Evolutionary conservation across 2,113 vertebrate genomes (phyloP).

Genomic region (Callaeas wilsoni): DNA sequence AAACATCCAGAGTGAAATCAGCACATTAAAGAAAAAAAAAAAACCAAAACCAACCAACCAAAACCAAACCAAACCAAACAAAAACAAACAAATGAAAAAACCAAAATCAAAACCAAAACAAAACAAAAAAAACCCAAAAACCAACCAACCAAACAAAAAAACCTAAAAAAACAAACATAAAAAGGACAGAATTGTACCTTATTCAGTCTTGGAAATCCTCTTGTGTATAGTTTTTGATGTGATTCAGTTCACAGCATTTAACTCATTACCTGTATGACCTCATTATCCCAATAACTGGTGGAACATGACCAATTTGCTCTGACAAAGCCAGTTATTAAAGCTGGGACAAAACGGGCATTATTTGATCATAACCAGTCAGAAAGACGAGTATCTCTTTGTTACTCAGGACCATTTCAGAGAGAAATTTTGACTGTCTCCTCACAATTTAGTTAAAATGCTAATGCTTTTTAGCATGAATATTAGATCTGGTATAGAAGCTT

Average conservation of each 20-base stretch:
- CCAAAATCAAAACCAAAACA: too few species aligned
- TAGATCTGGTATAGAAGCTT: background rate
- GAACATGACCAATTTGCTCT: background rate
- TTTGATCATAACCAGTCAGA: background rate
- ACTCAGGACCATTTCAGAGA: background rate
- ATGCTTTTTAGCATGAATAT: background rate
- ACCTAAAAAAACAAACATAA: background rate
- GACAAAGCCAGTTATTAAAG: background rate
- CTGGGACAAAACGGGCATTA: background rate
- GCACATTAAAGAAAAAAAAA: background rate
- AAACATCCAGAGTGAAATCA: background rate
- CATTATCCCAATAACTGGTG: background rate
- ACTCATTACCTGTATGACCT: background rate
- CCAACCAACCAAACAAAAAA: too few species aligned
- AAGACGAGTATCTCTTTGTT: background rate
- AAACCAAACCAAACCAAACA: background rate
- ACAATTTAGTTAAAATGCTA: background rate
- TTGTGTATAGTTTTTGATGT: background rate
- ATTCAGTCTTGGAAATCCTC: background rate
- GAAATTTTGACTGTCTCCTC: background rate
- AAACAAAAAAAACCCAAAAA: background rate
- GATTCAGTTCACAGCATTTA: background rate
- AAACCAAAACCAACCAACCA: background rate
- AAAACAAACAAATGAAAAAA: too few species aligned
- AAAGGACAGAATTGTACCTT: background rate